Base-by-base conservation (phyloP, 2,113 vertebrate species). In the Gorsachius goisagi region DNA sequence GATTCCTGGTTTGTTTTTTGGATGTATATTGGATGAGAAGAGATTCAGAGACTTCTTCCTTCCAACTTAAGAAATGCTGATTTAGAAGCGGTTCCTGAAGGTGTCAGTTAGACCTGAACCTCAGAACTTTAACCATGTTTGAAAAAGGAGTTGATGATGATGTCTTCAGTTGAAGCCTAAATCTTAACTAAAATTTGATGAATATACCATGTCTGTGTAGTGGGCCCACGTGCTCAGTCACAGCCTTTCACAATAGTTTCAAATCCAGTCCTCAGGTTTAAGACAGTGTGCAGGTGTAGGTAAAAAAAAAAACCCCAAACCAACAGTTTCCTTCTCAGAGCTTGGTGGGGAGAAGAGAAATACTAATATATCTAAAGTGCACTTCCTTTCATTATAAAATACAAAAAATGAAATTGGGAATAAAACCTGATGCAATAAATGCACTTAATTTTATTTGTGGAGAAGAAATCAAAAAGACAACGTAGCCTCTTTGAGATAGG, bases 201-300 rank as follows among this genome's bases (percentile, higher is more conserved):
- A 16, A 15, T 32, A 5, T 0, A 0, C 9, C 6, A 0, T 60
- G 26, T 66, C 27, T 55, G 13, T 64, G 9, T 24, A 14, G 30
- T 19, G 59, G 27, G 12, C 18, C n/a, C 37, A 16, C 3, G 0
- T 35, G 20, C 15, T 89, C 19, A 3, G 4, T 55, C 52, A 8
- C 44, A 52, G 16, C 33, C 41, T 53, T 80, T 47, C 0, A 0
- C 2, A 4, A 3, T 3, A 6, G 35, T 33, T 68, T 81, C 68
- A 84, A 89, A 77, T 67, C 28, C 26, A 52, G 5, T 5, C 53
- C 37, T 67, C 52, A 13, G 62, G 37, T 93, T 91, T 76, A 27
- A 56, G 78, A 47, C 78, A 44, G 16, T 4, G 19, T 60, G 3
- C 15, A 55, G 56, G 23, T 73, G 15, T 37, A 53, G 28, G 15